phyloP scores from a whole-genome alignment of 2,888 invertebrate species.

The Exocentrus adspersus region DNA sequence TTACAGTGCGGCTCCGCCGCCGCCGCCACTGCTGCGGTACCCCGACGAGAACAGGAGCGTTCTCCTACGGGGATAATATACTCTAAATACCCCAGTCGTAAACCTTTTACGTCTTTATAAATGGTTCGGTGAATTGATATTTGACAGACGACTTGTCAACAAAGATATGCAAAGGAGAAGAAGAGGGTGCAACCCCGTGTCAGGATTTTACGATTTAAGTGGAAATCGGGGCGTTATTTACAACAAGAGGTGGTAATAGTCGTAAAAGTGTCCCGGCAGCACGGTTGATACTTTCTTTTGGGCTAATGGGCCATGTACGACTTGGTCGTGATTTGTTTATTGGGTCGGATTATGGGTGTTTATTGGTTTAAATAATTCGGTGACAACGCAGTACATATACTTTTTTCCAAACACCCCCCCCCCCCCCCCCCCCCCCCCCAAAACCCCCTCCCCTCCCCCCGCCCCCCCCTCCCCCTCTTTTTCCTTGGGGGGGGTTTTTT shows the following conservation, averaged over 20 bases:
- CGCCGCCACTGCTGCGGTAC: too few species aligned
- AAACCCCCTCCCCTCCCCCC: too few species aligned
- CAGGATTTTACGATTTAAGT: conserved; percentile 4
- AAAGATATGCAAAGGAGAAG: too few species aligned
- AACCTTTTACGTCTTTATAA: conserved; percentile 36
- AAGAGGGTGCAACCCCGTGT: too few species aligned
- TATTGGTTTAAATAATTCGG: background rate
- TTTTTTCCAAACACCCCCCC: too few species aligned
- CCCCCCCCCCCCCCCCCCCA: too few species aligned
- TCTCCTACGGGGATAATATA: background rate
- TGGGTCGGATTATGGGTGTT: conserved; percentile 1
- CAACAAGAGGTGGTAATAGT: too few species aligned
- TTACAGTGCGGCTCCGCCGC: too few species aligned
- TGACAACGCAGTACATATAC: too few species aligned
- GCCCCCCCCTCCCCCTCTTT: too few species aligned
- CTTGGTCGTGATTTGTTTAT: background rate
- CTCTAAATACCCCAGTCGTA: conserved; percentile 22
- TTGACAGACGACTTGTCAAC: conserved; percentile 37
- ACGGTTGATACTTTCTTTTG: conserved; percentile 36
- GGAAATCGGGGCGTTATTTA: background rate
- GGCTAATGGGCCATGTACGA: conserved; percentile 25
- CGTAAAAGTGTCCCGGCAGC: too few species aligned
- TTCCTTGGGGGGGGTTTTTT: too few species aligned
- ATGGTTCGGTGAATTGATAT: conserved; percentile 32
- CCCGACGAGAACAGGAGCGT: background rate